These are phyloP conservation scores for Chloebia gouldiae DNA, from an alignment of 2,113 vertebrate species.

Conservation along the genomic window DNA sequence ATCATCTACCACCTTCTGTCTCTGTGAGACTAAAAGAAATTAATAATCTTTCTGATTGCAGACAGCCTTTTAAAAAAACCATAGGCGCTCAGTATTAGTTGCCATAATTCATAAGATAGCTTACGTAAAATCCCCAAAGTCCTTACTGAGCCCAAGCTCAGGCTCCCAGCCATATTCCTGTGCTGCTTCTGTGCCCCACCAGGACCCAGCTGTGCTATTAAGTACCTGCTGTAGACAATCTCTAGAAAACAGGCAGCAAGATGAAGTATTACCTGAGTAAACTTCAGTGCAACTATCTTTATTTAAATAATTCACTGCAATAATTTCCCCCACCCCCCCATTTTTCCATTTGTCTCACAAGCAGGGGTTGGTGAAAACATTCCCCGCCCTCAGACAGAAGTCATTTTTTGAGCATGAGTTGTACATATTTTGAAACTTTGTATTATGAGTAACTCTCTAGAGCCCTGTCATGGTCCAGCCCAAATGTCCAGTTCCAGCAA, in stretches of 20 bases:
- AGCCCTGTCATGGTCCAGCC: neutral
- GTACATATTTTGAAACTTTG: conserved; percentile 38
- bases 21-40: neutral
- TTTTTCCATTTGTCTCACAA: neutral
- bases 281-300: neutral
- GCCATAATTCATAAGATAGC: neutral
- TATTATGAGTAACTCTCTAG: conserved; percentile 31
- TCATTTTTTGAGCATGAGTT: conserved; percentile 13
- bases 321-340: accelerated
- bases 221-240: neutral
- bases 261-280: neutral
- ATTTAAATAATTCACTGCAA: neutral
- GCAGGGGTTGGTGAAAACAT: neutral
- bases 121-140: neutral
- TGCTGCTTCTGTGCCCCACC: neutral
- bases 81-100: neutral
- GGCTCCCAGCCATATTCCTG: neutral
- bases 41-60: neutral
- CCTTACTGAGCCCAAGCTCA: neutral
- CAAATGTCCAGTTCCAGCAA: neutral
- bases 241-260: neutral
- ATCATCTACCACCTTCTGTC: neutral
- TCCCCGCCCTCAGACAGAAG: conserved; percentile 8
- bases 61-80: neutral
- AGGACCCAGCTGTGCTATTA: neutral